Evolutionary conservation across 2,888 invertebrate species (phyloP).

Genomic region (Fissipunctia ypsillon): DNA sequence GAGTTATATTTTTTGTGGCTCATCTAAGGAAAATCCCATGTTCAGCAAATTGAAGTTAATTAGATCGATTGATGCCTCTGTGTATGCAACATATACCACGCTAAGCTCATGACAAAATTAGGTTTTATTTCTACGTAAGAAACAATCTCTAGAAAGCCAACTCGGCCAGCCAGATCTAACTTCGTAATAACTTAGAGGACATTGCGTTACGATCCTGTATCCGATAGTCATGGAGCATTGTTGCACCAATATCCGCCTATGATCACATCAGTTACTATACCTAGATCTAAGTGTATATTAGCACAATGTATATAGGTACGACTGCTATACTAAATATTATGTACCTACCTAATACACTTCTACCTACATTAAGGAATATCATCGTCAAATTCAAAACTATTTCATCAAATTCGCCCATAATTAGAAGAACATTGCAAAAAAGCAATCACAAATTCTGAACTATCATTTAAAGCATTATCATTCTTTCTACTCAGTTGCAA

Average conservation of each 20-base stretch:
- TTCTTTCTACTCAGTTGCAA: conserved; percentile 3
- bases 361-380: too few relatives aligned
- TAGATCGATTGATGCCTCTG: too few relatives aligned
- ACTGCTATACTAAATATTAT: too few relatives aligned
- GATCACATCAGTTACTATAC: not conserved
- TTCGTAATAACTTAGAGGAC: conserved; percentile 17
- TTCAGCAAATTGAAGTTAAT: not conserved
- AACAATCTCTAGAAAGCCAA: not conserved
- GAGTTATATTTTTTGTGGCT: too few relatives aligned
- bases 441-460: not conserved
- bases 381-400: too few relatives aligned
- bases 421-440: not conserved
- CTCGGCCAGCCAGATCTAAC: not conserved
- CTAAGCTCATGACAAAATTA: too few relatives aligned
- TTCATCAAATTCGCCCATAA: too few relatives aligned
- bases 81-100: too few relatives aligned
- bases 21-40: too few relatives aligned
- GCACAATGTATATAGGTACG: too few relatives aligned
- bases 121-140: too few relatives aligned
- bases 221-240: conserved; percentile 5
- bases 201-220: not conserved
- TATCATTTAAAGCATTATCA: conserved; percentile 19
- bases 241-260: conserved; percentile 11
- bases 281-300: not conserved
- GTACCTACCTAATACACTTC: too few relatives aligned